Evolutionary conservation across 2,113 vertebrate species (phyloP).

Genomic region (Albula goreensis): DNA sequence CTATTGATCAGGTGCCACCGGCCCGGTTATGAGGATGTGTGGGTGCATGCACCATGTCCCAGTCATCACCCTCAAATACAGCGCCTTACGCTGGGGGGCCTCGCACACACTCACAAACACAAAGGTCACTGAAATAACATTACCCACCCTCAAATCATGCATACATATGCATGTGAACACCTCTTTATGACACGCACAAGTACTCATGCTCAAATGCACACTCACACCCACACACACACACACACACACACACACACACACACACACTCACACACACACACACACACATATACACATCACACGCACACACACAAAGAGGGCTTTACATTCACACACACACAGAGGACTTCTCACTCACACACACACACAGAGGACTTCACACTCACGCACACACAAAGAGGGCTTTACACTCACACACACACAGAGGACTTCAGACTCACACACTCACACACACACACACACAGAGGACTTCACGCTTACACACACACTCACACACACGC

Average conservation of each 20-base stretch:
- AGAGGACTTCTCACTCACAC: neutral
- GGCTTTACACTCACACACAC: neutral
- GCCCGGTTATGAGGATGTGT: constrained; percentile 33
- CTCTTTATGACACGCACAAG: no score
- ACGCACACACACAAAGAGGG: neutral
- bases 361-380: neutral
- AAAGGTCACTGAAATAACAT: constrained; percentile 36
- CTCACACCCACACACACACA: neutral
- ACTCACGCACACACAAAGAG: neutral
- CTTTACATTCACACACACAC: neutral
- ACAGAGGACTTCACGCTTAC: neutral
- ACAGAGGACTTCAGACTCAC: constrained; percentile 5
- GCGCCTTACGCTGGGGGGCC: neutral
- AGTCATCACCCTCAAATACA: constrained; percentile 19
- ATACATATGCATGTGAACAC: neutral
- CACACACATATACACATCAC: no score
- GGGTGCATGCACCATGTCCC: constrained; percentile 20
- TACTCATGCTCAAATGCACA: neutral
- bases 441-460: constrained; percentile 25
- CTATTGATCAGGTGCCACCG: constrained; percentile 44
- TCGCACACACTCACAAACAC: neutral
- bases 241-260: constrained; percentile 29
- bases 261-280: neutral
- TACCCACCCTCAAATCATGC: neutral
- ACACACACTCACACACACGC: neutral